phyloP scores from a whole-genome alignment of 1,140 invertebrate genomes.

The Colletes latitarsis region DNA sequence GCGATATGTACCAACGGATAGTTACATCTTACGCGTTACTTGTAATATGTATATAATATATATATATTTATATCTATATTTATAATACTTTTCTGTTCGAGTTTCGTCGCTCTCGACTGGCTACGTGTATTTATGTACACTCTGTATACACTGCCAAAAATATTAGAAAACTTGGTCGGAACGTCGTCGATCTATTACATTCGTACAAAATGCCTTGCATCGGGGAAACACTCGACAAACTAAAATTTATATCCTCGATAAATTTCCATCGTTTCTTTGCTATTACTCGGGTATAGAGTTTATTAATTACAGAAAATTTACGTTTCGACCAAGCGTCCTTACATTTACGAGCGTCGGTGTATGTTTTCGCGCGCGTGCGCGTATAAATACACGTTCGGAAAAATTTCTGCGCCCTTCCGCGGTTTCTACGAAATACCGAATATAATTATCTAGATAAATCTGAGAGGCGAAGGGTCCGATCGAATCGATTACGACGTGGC shows the following conservation, averaged over 20 bases:
- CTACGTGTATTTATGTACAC: conserved; percentile 32
- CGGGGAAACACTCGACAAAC: no score
- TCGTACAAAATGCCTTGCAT: no score
- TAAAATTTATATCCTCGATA: no score
- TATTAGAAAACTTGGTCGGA: no score
- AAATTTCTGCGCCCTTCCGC: not conserved
- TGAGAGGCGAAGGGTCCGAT: conserved; percentile 22
- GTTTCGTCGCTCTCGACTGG: conserved; percentile 15
- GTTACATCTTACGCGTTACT: conserved; percentile 58
- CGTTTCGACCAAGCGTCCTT: no score
- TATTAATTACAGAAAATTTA: no score
- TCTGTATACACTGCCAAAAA: not conserved
- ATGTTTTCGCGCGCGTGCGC: conserved; percentile 7
- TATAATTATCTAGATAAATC: conserved; percentile 53
- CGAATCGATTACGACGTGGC: not conserved
- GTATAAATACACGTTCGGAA: conserved; percentile 8
- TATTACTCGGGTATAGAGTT: no score
- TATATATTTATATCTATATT: conserved; percentile 50
- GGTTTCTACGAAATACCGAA: conserved; percentile 18
- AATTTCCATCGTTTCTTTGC: no score
- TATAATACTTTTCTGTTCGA: conserved; percentile 53
- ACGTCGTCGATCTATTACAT: no score
- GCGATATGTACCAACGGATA: conserved; percentile 75
- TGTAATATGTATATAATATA: conserved; percentile 59
- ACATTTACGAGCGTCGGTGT: no score